Percentiles rank a stretch among this genome's conserved stretches.
Conservation (phyloP, 2,888 invertebrate species). For the Quadriops clusia region DNA sequence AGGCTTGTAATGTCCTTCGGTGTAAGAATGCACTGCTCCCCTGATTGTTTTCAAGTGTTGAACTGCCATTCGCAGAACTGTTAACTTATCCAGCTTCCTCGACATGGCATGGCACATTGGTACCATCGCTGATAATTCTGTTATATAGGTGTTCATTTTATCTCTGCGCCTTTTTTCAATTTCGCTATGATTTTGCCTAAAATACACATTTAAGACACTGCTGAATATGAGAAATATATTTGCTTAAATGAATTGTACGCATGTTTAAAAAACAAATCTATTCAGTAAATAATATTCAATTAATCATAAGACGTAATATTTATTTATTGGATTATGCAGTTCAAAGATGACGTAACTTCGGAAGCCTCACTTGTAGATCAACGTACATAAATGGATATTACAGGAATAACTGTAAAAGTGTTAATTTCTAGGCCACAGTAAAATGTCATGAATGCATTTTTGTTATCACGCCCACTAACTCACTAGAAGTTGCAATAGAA, state of each 20-base stretch:
- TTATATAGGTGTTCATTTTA: slow-evolving; percentile 94
- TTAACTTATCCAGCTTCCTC: slow-evolving; percentile 85
- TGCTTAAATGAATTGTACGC: neutral
- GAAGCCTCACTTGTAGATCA: too few species aligned
- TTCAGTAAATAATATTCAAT: too few species aligned
- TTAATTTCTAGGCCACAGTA: too few species aligned
- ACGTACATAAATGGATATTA: too few species aligned
- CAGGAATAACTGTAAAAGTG: too few species aligned
- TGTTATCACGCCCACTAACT: too few species aligned
- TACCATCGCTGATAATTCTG: slow-evolving; percentile 77
- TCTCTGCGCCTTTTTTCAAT: slow-evolving; percentile 89
- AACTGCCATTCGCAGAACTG: slow-evolving; percentile 82
- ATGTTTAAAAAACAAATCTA: neutral
- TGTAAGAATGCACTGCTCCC: slow-evolving; percentile 59
- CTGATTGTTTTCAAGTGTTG: slow-evolving; percentile 76
- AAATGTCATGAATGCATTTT: too few species aligned
- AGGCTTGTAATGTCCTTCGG: slow-evolving; percentile 67
- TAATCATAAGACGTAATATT: too few species aligned
- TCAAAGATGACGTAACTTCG: too few species aligned
- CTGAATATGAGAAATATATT: neutral
- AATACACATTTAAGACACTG: slow-evolving; percentile 14
- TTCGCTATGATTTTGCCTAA: slow-evolving; percentile 92
- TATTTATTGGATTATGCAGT: too few species aligned
- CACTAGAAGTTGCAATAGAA: too few species aligned
- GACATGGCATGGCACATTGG: slow-evolving; percentile 93